Evolutionary conservation across 1,140 invertebrate species (phyloP), one percentile per base, ranked within the genome.

Genomic region (Caenorhabditis remanei): DNA sequence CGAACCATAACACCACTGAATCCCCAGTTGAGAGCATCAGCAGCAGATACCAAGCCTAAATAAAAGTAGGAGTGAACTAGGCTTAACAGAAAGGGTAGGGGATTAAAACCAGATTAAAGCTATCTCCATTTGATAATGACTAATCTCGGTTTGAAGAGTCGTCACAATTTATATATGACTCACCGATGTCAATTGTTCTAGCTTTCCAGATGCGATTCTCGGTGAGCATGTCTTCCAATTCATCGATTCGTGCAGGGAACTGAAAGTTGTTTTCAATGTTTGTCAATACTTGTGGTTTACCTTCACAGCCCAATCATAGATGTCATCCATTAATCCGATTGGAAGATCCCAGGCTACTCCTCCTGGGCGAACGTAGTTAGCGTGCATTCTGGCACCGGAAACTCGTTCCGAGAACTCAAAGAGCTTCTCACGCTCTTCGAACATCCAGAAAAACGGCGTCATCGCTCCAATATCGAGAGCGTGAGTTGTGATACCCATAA

Each of bases 321-420:
- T 98, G 91, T 99, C 98, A 92, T 98, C 97, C 95, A 99, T 95
- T 1, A 99, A 93, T 48, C 97, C 97, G 40, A 99, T 93, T 0
- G 98, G 98, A 90, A 99, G 94, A 94, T 99, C 98, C 95, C 96
- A 93, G 43, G 92, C 91, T 58, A 92, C 97, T 32, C 97, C 97
- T 32, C 98, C 98, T 4, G 97, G 97, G 41, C 98, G 94, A 86
- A 98, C 95, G 92, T 99, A 99, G 2, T 96, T 97, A 16, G 97
- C 96, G 93, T 99, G 98, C 96, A 99, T 97, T 63, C 98, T 94
- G 24, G 97, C 97, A 8, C 98, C 98, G 85, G 96, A 97, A 0
- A 96, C 97, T 88, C 98, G 94, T 93, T 99, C 98, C 93, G 98
- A 98, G 93, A 99, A 98, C 93, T 99, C 98, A 95, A 98, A 97